Evolutionary conservation across 2,888 invertebrate species (phyloP).

Genomic region (Tethea ocularis): DNA sequence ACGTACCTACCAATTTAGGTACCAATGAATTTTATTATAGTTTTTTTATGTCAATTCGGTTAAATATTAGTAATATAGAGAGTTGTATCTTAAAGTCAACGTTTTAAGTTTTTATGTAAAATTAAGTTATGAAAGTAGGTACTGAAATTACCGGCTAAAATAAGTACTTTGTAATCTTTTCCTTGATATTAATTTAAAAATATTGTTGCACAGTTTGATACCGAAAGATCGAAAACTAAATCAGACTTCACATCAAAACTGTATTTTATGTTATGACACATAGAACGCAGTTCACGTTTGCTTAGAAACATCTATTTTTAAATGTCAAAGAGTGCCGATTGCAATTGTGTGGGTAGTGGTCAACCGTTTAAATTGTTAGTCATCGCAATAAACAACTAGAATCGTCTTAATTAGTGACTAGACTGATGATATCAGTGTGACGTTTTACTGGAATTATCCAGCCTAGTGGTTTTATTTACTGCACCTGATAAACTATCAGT

Average conservation of each 20-base stretch:
- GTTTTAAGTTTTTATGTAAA: too few relatives aligned
- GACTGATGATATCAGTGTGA: conserved; percentile 56
- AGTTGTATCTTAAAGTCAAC: too few relatives aligned
- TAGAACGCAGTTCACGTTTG: conserved; percentile 24
- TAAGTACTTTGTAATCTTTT: too few relatives aligned
- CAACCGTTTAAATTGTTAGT: conserved; percentile 69
- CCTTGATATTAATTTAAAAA: too few relatives aligned
- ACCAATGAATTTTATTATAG: too few relatives aligned
- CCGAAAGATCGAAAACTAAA: neutral
- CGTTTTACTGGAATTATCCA: conserved; percentile 23
- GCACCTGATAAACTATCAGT: neutral
- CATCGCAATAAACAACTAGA: conserved; percentile 71
- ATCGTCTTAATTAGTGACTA: conserved; percentile 64
- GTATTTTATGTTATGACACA: conserved; percentile 18
- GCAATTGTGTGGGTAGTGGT: conserved; percentile 66
- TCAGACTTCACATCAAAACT: conserved; percentile 14
- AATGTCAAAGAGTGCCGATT: conserved; percentile 64
- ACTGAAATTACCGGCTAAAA: too few relatives aligned
- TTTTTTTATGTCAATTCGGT: too few relatives aligned
- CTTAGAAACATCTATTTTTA: conserved; percentile 38
- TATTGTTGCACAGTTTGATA: neutral
- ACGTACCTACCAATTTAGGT: too few relatives aligned
- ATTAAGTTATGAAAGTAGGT: too few relatives aligned
- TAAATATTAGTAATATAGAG: too few relatives aligned
- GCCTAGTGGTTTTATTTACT: neutral